A percentile compares a stretch with the other conserved stretches of the same genome.
Evolutionary conservation across 2,797 vertebrate species (phyloP).

Genomic region (Anabacerthia variegaticeps): DNA sequence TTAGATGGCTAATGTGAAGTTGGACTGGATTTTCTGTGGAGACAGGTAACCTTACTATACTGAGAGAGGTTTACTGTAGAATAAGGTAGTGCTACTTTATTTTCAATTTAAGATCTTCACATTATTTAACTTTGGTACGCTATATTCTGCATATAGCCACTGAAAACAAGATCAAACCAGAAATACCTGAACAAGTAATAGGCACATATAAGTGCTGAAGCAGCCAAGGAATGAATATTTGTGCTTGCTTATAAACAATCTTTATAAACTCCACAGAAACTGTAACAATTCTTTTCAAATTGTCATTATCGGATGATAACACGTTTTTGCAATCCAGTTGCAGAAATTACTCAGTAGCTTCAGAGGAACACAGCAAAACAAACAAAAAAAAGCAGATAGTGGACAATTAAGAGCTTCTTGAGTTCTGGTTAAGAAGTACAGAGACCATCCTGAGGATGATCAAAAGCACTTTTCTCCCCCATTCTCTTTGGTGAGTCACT

Average conservation of each 20-base stretch:
- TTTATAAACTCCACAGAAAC: not conserved
- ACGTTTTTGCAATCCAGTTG: not conserved
- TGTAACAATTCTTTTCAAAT: not conserved
- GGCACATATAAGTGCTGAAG: not conserved
- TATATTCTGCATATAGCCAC: not conserved
- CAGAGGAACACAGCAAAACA: not conserved
- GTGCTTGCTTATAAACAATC: not conserved
- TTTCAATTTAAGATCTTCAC: not conserved
- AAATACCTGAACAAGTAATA: not conserved
- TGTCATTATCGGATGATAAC: not conserved
- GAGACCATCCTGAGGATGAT: not conserved
- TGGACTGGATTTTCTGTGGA: not conserved
- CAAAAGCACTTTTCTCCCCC: not conserved
- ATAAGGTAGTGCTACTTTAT: not conserved
- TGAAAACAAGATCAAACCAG: not conserved
- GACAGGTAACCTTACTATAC: not conserved
- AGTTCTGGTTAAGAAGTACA: not conserved
- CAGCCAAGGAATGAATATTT: not conserved
- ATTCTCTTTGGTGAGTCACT: not conserved
- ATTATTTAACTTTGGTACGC: rapidly evolving
- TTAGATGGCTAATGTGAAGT: not conserved
- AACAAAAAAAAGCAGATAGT: not conserved
- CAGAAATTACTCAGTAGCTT: not conserved
- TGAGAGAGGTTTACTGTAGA: not conserved
- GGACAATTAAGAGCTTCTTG: not conserved